Evolutionary conservation across 2,113 vertebrate species (phyloP), one percentile per base, ranked within the genome.

Genomic region (Notiomystis cincta): DNA sequence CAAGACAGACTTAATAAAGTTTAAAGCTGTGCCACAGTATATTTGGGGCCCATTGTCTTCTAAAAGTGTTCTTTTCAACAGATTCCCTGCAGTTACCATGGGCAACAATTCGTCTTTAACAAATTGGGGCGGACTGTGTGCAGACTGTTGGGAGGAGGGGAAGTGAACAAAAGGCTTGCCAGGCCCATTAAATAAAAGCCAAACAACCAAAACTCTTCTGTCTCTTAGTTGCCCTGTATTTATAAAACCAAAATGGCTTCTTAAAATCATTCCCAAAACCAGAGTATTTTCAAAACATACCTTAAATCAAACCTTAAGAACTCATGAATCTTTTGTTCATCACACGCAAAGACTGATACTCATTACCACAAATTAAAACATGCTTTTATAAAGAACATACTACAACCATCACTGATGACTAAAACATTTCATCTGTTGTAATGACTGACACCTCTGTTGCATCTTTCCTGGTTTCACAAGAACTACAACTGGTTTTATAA

Each of bases 1-100:
- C 91, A 94, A 97, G 96, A 84, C 96, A 96, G 97, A 97, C 97
- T 98, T 98, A 98, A 98, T 98, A 97, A 98, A 98, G 97, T 98
- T 98, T 98, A 97, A 97, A 98, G 98, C 97, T 98, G 95, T 97
- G 97, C 95, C 91, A 95, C 90, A 97, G 96, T 96, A 89, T 95
- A 98, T 97, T 97, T 97, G 95, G 80, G 90, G 89, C 84, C 96
- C 76, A 97, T 96, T 98, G 98, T 98, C 96, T 96, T 95, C 78
- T 35, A 90, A 95, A 96, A 97, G 78, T 90, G 88, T 90, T 83
- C 94, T 97, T 97, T 97, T 92, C 76, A 94, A 97, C 91, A 94
- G 96, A 97, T 97, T 98, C 95, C 95, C 93, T 72, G 37, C 77
- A 96, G 98, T 98, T 97, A 97, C 97, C 92, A 96, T 0, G 47